Base-by-base conservation (phyloP, 2,888 invertebrate genomes). In the Corbicula japonica region DNA sequence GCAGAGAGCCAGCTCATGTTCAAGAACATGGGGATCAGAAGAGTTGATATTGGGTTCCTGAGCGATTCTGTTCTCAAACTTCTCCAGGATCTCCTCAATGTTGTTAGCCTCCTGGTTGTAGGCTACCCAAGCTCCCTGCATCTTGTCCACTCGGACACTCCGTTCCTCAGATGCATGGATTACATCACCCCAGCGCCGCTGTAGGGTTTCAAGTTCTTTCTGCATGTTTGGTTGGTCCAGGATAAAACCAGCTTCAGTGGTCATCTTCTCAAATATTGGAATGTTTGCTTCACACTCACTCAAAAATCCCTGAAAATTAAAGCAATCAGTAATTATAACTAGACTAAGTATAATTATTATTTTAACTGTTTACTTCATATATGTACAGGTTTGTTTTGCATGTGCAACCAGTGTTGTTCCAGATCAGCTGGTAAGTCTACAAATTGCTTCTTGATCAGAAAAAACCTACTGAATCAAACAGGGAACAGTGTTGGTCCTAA, bases 211-310 rank as follows among this genome's bases (percentile, higher is more conserved):
- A 23, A 92, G 79, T 21, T 92, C 91, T 10, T 76, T 80, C 30
- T 89, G 85, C 81, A 92, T 88, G 63, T 89, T 88, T 0, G 93
- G 91, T 77, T 91, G 91, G 69, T 92, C 91, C 77, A 89, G 86
- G 23, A 93, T 83, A 73, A 90, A 90, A 10, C 90, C 86, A n/a
- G 92, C 92, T 73, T 92, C 92, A 12, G 89, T 87, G 44, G 83
- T 86, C 86, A 93, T 85, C 75, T 89, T 90, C 77, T 92, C 92
- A 86, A 91, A 91, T 28, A 91, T 76, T 1, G 90, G 91, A 50
- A 91, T 82, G 69, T 92, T 96, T 84, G 96, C 95, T 89, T 96
- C 96, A 92, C 97, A 97, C 92, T 98, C 96, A 83, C 95, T 95
- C 86, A 96, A 95, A 86, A 98, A 96, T 76, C 95, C 95, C 93